Conservation (phyloP, 2,888 invertebrate genomes). For the Drosophila nr. medialis region DNA sequence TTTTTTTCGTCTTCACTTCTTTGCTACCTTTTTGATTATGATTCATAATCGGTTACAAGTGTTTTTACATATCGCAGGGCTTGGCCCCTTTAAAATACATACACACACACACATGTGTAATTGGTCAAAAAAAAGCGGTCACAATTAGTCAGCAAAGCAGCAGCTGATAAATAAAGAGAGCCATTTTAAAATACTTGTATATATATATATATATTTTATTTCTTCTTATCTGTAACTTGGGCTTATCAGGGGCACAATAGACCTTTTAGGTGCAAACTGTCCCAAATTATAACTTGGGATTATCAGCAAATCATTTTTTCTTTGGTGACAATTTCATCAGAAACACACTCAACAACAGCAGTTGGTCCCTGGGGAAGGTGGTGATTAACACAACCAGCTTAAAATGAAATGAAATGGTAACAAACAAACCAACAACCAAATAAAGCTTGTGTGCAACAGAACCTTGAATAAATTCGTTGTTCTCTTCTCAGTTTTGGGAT, state of each 20-base stretch:
- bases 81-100: constrained; percentile 49
- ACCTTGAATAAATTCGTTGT: too few species aligned
- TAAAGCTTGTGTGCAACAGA: background rate
- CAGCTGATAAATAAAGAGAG: constrained; percentile 1
- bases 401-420: constrained; percentile 16
- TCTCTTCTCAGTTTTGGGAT: background rate
- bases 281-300: constrained; percentile 34
- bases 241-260: too few species aligned
- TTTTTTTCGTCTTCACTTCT: constrained; percentile 43
- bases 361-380: background rate
- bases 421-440: background rate
- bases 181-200: background rate
- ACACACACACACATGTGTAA: constrained; percentile 37
- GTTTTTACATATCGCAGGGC: constrained; percentile 64
- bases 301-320: constrained; percentile 69
- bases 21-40: constrained; percentile 75
- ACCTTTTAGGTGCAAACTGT: too few species aligned
- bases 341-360: constrained; percentile 15
- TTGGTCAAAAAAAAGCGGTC: constrained; percentile 63
- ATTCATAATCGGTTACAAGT: constrained; percentile 76
- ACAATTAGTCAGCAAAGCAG: constrained; percentile 67
- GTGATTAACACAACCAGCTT: constrained; percentile 48
- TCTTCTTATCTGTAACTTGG: too few species aligned
- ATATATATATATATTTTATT: background rate
- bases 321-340: constrained; percentile 74